Conservation (phyloP, 1,140 invertebrate species). For the Pogonomyrmex californicus region DNA sequence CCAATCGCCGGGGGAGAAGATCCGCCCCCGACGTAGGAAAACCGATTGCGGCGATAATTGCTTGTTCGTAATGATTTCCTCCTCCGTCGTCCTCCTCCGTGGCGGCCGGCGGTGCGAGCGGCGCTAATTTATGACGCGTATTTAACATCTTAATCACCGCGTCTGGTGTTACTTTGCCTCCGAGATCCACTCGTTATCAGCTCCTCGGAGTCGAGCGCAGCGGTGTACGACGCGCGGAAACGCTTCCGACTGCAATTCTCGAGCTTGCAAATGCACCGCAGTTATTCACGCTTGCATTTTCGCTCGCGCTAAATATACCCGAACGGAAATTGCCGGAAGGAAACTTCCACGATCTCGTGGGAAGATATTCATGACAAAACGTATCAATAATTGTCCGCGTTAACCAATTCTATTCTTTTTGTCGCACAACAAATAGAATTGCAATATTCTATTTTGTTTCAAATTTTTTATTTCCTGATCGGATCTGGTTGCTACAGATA, state of each 20-base stretch:
- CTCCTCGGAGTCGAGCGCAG: neutral
- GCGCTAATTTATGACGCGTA: conserved; percentile 54
- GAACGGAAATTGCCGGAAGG: neutral
- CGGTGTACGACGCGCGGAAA: neutral
- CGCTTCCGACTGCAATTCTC: conserved; percentile 35
- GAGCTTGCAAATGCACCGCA: conserved; percentile 17
- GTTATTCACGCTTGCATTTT: conserved; percentile 24
- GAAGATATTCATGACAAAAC: neutral
- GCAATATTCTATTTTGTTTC: neutral
- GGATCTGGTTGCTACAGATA: neutral
- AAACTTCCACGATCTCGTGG: neutral
- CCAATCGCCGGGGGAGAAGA: conserved; percentile 43
- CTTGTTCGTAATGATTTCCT: conserved; percentile 59
- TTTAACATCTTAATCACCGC: conserved; percentile 64
- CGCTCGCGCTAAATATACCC: neutral
- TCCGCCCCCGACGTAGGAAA: conserved; percentile 30
- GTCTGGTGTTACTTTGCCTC: conserved; percentile 38
- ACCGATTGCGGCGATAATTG: conserved; percentile 61
- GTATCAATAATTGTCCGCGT: neutral
- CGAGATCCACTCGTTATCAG: conserved; percentile 49
- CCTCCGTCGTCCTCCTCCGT: neutral
- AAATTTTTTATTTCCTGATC: neutral
- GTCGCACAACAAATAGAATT: neutral
- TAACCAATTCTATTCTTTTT: neutral
- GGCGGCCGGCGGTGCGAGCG: neutral